These are phyloP conservation scores for Tetheella fluctuosa DNA, from an alignment of 2,888 invertebrate species.

Conservation along the genomic window DNA sequence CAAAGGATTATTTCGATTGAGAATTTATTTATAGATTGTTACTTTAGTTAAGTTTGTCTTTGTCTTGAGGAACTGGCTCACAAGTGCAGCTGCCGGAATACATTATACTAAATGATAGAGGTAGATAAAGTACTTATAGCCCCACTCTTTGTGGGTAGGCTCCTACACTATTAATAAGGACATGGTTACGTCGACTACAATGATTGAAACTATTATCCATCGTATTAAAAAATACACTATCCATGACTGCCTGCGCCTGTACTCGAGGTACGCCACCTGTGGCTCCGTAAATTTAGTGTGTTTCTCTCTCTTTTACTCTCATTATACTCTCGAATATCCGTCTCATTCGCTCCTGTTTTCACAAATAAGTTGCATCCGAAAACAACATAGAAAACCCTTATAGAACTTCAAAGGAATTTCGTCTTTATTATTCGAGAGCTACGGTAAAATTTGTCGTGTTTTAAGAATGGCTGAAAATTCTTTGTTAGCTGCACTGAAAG, in stretches of 20 bases:
- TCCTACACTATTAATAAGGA: too few species aligned
- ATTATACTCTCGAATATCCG: conserved; percentile 33
- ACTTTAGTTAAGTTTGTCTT: too few species aligned
- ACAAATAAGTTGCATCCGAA: conserved; percentile 83
- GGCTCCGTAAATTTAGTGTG: conserved; percentile 83
- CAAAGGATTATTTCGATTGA: neutral
- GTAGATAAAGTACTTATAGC: too few species aligned
- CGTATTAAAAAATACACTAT: conserved; percentile 24
- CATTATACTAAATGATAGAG: too few species aligned
- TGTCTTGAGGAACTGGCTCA: too few species aligned
- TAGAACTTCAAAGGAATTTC: conserved; percentile 41
- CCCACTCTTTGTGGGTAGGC: too few species aligned
- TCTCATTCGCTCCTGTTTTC: conserved; percentile 76
- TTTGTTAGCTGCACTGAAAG: conserved; percentile 70
- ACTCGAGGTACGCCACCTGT: conserved; percentile 82
- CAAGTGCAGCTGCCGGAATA: too few species aligned
- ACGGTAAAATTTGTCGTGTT: conserved; percentile 45
- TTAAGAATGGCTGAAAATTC: conserved; percentile 48
- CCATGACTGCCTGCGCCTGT: conserved; percentile 58
- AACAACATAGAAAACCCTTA: conserved; percentile 79
- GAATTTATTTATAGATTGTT: too few species aligned
- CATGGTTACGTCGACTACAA: too few species aligned
- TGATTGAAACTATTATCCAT: conserved; percentile 13
- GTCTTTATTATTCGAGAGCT: conserved; percentile 31
- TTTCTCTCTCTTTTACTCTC: conserved; percentile 57